Base-by-base conservation (phyloP, 2,888 invertebrate species). In the Marasmarcha lunaedactyla region DNA sequence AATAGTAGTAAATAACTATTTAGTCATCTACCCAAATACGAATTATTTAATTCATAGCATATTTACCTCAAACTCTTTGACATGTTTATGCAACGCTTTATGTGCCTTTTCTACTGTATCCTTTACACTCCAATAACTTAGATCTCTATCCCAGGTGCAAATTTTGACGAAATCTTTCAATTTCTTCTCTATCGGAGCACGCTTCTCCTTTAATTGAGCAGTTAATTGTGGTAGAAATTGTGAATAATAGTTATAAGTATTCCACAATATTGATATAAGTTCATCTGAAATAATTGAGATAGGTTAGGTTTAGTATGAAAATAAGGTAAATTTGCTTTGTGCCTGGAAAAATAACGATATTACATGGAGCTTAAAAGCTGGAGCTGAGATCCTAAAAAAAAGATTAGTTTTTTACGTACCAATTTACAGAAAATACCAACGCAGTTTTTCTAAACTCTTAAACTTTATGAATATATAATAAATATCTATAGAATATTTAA, bases 101-200 rank as follows among this genome's bases (percentile, higher is more conserved):
- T 97, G 97, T 0, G 94, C 92, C 58, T 94, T 95, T 33, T 92
- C 90, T 0, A 96, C 90, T 0, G 95, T 92, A 49, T 93, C 92
- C 52, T 93, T 95, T 40, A 98, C 90, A 25, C 96, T 91, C 89
- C 95, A 97, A 64, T 97, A 96, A 57, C 93, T 98, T 10, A 95
- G 88, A 59, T 99, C 98, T 56, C 94, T 90, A 55, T 92, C 94
- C 93, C 98, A 99, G 30, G 94, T 88, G 38, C 93, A 93, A 40
- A 99, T 97, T 71, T 97, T 97, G 1, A 98, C 93, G 61, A 94
- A 95, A 51, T 97, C 97, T 50, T 91, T 91, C 9, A 99, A 69
- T 64, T 95, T 93, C 72, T 94, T 95, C 59, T 97, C 97, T 44
- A 98, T 93, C 0, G 97, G 95, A 0, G 87, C 66, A 20, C 92